A percentile compares a stretch with the other conserved stretches of the same genome.
phyloP scores from a whole-genome alignment of 2,797 vertebrate species.

The Enteromius trimaculatus region DNA sequence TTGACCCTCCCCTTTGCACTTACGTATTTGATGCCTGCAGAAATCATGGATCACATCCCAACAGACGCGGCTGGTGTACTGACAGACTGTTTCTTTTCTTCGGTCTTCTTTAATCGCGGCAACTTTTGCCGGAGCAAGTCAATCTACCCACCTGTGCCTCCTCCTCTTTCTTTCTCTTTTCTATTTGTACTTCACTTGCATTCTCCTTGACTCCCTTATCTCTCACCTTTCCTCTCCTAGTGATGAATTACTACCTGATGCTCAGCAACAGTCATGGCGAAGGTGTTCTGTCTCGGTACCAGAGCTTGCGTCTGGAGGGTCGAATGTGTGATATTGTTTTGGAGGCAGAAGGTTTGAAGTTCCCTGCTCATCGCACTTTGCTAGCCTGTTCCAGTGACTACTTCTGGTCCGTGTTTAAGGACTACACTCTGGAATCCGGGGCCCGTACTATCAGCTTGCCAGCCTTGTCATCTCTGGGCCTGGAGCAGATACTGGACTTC shows the following conservation, averaged over 20 bases:
- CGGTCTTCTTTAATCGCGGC: conserved; percentile 5
- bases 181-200: neutral
- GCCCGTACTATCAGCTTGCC: conserved; percentile 81
- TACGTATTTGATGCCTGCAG: conserved; percentile 36
- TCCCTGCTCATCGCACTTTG: conserved; percentile 90
- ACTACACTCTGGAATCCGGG: conserved; percentile 84
- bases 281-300: conserved; percentile 84
- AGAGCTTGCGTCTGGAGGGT: conserved; percentile 83
- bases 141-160: neutral
- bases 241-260: conserved; percentile 92
- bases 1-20: conserved; percentile 44
- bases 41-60: conserved; percentile 40
- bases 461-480: conserved; percentile 81
- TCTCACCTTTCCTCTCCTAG: conserved; percentile 56
- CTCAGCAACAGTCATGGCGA: conserved; percentile 88
- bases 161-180: conserved; percentile 1
- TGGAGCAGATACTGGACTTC: conserved; percentile 90
- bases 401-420: conserved; percentile 94
- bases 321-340: conserved; percentile 91
- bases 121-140: conserved; percentile 9
- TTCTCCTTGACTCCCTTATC: neutral
- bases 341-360: conserved; percentile 84
- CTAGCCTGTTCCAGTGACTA: conserved; percentile 94
- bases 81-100: conserved; percentile 24
- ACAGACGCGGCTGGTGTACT: conserved; percentile 31